phyloP scores from a whole-genome alignment of 2,797 vertebrate genomes.

The Holocentrus rufus region DNA sequence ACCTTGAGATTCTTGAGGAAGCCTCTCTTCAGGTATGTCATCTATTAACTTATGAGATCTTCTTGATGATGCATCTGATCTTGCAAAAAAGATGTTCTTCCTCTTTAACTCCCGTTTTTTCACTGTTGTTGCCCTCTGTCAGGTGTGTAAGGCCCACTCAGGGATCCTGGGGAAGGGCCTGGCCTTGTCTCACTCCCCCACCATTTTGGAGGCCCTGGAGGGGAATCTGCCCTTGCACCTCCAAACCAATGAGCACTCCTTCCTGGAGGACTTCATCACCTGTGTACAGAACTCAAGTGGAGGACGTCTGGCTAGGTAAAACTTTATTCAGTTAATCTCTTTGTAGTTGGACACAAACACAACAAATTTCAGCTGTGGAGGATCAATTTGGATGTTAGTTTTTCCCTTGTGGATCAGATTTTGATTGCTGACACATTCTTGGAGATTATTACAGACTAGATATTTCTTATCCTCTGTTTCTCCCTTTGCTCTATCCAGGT shows the following conservation, averaged over 20 bases:
- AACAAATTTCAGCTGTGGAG: not conserved
- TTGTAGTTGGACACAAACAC: no score
- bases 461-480: not conserved
- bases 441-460: not conserved
- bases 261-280: constrained; percentile 98
- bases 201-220: constrained; percentile 96
- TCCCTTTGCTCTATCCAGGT: constrained; percentile 77
- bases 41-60: not conserved
- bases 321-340: not conserved
- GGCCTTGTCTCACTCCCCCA: constrained; percentile 96
- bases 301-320: constrained; percentile 94
- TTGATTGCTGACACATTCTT: not conserved
- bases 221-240: constrained; percentile 95
- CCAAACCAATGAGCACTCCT: constrained; percentile 98
- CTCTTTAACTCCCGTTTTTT: constrained; percentile 1
- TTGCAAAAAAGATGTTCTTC: not conserved
- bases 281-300: constrained; percentile 96
- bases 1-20: constrained; percentile 98
- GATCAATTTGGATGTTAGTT: not conserved
- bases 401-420: not conserved
- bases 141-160: constrained; percentile 96
- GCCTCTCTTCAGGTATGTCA: constrained; percentile 92
- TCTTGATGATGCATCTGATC: not conserved
- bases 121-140: not conserved
- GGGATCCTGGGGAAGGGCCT: constrained; percentile 97